Evolutionary conservation across 2,888 invertebrate species (phyloP).

Genomic region (Zootermopsis nevadensis): DNA sequence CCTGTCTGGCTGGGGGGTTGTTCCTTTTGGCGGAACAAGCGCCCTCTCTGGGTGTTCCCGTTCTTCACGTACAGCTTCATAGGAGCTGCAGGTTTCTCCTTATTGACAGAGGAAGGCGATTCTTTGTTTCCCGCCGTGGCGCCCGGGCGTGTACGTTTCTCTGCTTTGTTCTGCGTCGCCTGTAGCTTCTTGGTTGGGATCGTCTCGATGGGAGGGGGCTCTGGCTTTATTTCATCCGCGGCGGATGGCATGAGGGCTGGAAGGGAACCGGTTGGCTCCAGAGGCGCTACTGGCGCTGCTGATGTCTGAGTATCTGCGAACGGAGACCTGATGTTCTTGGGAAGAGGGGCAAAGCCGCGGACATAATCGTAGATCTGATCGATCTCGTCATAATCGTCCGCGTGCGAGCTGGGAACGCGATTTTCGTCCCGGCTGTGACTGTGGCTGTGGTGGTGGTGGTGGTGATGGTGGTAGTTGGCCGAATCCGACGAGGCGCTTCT

Average conservation of each 20-base stretch:
- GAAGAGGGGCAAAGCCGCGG: slow-evolving; percentile 89
- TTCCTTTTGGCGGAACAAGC: slow-evolving; percentile 78
- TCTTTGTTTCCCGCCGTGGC: slow-evolving; percentile 69
- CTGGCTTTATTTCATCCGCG: slow-evolving; percentile 75
- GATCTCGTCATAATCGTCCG: slow-evolving; percentile 92
- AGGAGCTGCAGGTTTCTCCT: slow-evolving; percentile 73
- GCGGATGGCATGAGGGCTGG: slow-evolving; percentile 61
- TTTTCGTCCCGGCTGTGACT: slow-evolving; percentile 70
- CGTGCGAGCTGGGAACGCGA: slow-evolving; percentile 64
- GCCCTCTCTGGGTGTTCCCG: slow-evolving; percentile 72
- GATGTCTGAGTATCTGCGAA: slow-evolving; percentile 64
- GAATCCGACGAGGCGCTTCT: slow-evolving; percentile 84
- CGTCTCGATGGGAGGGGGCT: slow-evolving; percentile 92
- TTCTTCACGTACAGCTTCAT: slow-evolving; percentile 85
- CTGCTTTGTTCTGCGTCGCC: slow-evolving; percentile 65
- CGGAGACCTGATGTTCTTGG: slow-evolving; percentile 80
- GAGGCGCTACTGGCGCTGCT: slow-evolving; percentile 55
- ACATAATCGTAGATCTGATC: slow-evolving; percentile 98
- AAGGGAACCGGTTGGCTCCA: slow-evolving; percentile 58
- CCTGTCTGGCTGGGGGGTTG: slow-evolving; percentile 68
- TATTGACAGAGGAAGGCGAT: slow-evolving; percentile 67
- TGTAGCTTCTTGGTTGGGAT: slow-evolving; percentile 84
- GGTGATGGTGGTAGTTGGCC: slow-evolving; percentile 60
- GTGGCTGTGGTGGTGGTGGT: slow-evolving; percentile 65
- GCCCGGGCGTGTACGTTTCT: slow-evolving; percentile 78